These are phyloP conservation scores for Bujurquina vittata DNA, from an alignment of 2,113 vertebrate genomes.

Conservation along the genomic window DNA sequence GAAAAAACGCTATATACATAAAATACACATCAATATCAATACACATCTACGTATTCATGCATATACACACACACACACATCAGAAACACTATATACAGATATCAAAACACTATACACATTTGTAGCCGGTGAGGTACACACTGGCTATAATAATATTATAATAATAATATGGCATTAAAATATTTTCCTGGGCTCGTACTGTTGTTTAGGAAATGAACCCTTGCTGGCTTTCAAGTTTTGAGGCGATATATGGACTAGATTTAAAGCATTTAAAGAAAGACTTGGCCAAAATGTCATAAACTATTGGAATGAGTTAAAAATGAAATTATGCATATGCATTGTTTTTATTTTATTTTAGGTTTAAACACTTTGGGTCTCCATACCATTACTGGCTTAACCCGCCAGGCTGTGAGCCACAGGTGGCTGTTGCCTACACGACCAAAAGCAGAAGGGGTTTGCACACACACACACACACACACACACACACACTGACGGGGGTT, in stretches of 20 bases:
- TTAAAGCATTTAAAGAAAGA: neutral
- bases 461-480: neutral
- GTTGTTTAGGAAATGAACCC: neutral
- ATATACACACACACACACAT: too few species aligned
- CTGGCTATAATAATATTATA: too few species aligned
- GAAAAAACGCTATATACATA: too few species aligned
- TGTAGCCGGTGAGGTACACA: too few species aligned
- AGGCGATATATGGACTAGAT: neutral
- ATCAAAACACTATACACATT: too few species aligned
- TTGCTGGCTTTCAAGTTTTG: neutral
- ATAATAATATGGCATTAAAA: neutral
- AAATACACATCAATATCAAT: too few species aligned
- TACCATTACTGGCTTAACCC: neutral
- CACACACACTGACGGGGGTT: conserved; percentile 44
- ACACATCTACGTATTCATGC: too few species aligned
- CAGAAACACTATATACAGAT: too few species aligned
- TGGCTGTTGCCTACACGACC: neutral
- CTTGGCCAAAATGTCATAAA: neutral
- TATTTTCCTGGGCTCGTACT: neutral
- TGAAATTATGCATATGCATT: neutral
- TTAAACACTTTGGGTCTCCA: neutral
- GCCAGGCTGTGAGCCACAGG: neutral
- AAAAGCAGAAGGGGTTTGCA: conserved; percentile 32
- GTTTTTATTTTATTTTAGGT: neutral
- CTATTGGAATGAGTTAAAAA: neutral